Evolutionary conservation across 2,888 invertebrate genomes (phyloP).

Genomic region (Meteorus colon): DNA sequence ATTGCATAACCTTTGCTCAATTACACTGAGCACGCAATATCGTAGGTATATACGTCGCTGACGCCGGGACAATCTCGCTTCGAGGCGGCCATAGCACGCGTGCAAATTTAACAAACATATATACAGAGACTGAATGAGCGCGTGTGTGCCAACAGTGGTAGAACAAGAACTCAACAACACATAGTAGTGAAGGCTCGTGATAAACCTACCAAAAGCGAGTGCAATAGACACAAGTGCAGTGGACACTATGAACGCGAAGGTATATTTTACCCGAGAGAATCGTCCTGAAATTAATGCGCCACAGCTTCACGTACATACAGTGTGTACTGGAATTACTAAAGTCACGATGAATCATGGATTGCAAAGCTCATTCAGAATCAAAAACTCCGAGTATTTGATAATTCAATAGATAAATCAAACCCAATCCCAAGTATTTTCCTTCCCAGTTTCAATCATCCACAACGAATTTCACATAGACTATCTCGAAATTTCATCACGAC

Average conservation of each 20-base stretch:
- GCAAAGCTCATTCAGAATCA: no score
- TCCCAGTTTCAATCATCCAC: no score
- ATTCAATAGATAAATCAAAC: no score
- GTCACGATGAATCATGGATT: no score
- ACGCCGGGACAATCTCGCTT: neutral
- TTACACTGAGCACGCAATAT: conserved; percentile 20
- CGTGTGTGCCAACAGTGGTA: neutral
- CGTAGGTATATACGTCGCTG: neutral
- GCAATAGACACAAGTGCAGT: conserved; percentile 9
- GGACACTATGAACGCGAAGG: conserved; percentile 19
- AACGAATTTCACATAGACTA: no score
- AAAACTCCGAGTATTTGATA: no score
- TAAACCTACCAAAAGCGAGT: neutral
- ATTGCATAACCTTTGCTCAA: conserved; percentile 23
- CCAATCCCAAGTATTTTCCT: no score
- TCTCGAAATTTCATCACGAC: no score
- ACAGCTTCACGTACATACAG: neutral
- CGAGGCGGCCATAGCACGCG: neutral
- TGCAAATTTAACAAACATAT: neutral
- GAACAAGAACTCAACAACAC: neutral
- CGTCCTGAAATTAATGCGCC: conserved; percentile 2
- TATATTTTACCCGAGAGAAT: conserved; percentile 10
- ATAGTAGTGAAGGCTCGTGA: neutral
- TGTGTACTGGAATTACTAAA: no score
- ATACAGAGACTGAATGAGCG: neutral